Evolutionary conservation across 2,888 invertebrate genomes (phyloP), one percentile per base, ranked within the genome.

Genomic region (Xestia ashworthii): DNA sequence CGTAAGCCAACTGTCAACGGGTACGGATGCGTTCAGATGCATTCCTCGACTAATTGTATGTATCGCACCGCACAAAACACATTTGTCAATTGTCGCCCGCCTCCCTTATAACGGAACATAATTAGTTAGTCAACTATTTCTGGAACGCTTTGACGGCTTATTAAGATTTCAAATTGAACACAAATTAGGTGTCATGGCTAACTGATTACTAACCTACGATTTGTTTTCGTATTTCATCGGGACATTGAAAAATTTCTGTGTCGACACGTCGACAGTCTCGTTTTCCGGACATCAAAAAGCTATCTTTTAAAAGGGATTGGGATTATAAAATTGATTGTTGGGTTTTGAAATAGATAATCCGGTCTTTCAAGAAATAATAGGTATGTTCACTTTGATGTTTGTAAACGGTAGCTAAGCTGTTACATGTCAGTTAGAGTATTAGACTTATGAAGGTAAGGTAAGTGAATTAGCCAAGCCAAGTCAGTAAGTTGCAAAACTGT

Each of bases 91-190:
- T 96, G 96, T 95, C 96, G 95, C 93, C 90, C 89, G 83, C 91
- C 92, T 87, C 92, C 92, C 92, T 92, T 92, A 91, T 93, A 93
- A 93, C 92, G 91, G 91, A 89, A 92, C 92, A 89, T 95, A 96
- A 96, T 96, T 96, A 96, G 95, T 96, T 93, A 94, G 90, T 89
- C 83, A 91, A 90, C 93, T 96, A 96, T 96, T 96, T 94, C 93
- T 86, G 95, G 95, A 94, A 91, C 95, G 93, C 95, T 95, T 95
- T 96, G 96, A 96, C 96, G 95, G 96, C 95, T 96, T 95, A 96
- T 96, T 96, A 96, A 95, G 93, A 94, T 95, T 95, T 95, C 94
- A 95, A 95, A 96, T 96, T 94, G 96, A 93, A 96, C 95, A 96
- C 96, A 96, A 96, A 96, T 96, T 96, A 93, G 93, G 92, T 96